Evolutionary conservation across 2,888 invertebrate species (phyloP).

Genomic region (Noctua comes): DNA sequence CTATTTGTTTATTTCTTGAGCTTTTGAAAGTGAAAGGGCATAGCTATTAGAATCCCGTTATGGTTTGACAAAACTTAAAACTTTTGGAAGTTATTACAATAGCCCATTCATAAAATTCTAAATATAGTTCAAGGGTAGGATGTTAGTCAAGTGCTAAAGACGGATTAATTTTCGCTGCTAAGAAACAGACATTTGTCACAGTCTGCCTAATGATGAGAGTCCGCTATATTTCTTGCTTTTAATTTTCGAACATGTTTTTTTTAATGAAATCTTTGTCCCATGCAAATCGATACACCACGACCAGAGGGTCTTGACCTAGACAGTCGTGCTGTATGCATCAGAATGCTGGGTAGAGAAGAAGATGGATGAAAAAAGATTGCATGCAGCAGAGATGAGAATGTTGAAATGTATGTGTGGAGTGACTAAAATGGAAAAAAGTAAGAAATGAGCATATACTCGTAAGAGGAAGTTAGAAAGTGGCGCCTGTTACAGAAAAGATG

Average conservation of each 20-base stretch:
- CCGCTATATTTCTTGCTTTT: neutral
- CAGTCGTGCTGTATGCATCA: no score
- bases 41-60: neutral
- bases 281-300: neutral
- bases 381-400: no score
- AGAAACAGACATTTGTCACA: neutral
- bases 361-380: no score
- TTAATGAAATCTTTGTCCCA: neutral
- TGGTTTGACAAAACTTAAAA: slow-evolving; percentile 2
- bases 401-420: no score
- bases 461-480: no score
- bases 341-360: no score
- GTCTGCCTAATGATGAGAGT: neutral
- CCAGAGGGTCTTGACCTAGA: no score
- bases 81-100: slow-evolving; percentile 7
- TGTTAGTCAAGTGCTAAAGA: neutral
- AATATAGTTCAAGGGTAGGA: neutral
- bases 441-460: no score
- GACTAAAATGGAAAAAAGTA: no score
- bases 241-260: neutral
- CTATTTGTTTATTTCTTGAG: slow-evolving; percentile 1
- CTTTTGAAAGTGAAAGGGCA: slow-evolving; percentile 1
- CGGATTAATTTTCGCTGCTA: neutral
- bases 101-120: slow-evolving; percentile 9
- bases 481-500: no score